A percentile compares a stretch with the other conserved stretches of the same genome.
Evolutionary conservation across 2,113 vertebrate genomes (phyloP).

Genomic region (Myrmecobius fasciatus): DNA sequence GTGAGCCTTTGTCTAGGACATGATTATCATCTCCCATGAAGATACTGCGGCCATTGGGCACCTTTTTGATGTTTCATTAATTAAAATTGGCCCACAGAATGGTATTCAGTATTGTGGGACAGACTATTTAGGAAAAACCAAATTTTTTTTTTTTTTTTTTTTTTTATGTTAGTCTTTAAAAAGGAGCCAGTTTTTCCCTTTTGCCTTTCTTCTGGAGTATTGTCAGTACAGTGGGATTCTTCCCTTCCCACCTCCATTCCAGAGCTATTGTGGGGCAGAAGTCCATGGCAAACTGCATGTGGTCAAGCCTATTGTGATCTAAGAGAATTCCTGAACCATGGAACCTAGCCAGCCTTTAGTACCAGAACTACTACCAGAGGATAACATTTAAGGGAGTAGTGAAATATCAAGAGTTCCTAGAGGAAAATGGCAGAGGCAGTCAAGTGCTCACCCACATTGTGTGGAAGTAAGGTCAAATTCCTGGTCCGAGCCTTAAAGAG

Average conservation of each 20-base stretch:
- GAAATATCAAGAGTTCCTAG: background rate
- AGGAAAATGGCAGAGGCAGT: background rate
- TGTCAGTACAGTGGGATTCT: background rate
- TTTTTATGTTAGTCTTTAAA: background rate
- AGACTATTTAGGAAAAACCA: background rate
- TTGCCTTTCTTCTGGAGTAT: background rate
- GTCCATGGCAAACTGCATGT: background rate
- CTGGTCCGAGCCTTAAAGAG: background rate
- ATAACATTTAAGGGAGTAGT: background rate
- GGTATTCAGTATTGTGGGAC: background rate
- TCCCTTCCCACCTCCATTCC: background rate
- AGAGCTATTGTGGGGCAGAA: background rate
- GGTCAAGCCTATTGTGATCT: background rate
- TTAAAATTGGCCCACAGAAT: background rate
- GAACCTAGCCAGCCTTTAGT: background rate
- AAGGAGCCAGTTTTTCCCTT: background rate
- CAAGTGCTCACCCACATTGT: background rate
- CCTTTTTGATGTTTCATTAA: background rate
- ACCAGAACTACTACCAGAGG: background rate
- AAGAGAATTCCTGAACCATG: background rate
- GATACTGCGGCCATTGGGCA: background rate
- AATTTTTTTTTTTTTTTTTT: no score
- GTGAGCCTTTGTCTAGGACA: background rate
- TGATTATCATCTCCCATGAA: background rate
- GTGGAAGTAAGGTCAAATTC: background rate